Evolutionary conservation across 1,140 invertebrate genomes (phyloP).

Genomic region (Anoplophora glabripennis): DNA sequence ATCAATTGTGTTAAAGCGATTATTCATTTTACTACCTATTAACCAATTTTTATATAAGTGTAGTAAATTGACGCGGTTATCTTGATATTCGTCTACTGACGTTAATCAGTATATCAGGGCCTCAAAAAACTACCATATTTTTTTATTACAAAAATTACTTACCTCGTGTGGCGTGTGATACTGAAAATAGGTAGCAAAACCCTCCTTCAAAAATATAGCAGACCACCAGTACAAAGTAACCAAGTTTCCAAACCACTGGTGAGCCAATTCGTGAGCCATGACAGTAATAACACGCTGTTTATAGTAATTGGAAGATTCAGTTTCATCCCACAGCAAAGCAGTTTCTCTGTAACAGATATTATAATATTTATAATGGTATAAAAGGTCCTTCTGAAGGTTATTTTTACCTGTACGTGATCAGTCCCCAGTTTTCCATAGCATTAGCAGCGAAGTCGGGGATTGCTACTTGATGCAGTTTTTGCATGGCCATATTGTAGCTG

Average conservation of each 20-base stretch:
- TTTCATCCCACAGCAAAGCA: conserved; percentile 55
- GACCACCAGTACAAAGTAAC: conserved; percentile 58
- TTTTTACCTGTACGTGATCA: conserved; percentile 81
- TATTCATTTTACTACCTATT: no score
- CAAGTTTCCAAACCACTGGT: conserved; percentile 71
- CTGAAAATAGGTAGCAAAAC: conserved; percentile 52
- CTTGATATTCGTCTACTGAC: no score
- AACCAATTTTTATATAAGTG: no score
- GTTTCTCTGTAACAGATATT: conserved; percentile 52
- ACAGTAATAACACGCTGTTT: conserved; percentile 54
- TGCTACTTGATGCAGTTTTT: conserved; percentile 60
- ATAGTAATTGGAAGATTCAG: conserved; percentile 48
- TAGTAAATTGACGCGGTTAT: no score
- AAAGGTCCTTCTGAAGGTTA: no score
- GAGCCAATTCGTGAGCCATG: conserved; percentile 61
- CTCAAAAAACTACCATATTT: background rate
- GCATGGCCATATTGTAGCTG: no score
- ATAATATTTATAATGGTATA: background rate
- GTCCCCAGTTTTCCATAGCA: conserved; percentile 88
- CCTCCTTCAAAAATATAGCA: conserved; percentile 54
- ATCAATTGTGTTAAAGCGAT: no score
- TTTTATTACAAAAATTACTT: conserved; percentile 3
- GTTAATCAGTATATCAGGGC: no score
- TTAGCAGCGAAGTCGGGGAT: conserved; percentile 80
- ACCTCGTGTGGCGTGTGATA: conserved; percentile 25